Evolutionary conservation across 2,888 invertebrate genomes (phyloP).

Genomic region (Prionchulus punctatus): DNA sequence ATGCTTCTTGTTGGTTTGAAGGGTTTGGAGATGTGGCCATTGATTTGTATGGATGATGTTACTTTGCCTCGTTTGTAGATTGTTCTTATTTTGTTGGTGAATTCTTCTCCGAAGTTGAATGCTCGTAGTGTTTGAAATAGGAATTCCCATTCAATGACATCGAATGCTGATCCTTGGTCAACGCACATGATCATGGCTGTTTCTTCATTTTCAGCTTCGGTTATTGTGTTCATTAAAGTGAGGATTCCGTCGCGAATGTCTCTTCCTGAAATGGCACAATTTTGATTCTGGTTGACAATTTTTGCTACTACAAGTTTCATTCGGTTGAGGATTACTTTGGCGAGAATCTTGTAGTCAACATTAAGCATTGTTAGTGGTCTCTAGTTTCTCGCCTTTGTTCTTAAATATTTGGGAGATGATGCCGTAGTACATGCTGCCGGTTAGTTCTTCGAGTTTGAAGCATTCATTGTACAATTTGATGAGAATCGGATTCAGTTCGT

Average conservation of each 20-base stretch:
- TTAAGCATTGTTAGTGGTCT: background rate
- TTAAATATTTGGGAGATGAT: background rate
- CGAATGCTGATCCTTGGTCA: too few relatives aligned
- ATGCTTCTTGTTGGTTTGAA: too few relatives aligned
- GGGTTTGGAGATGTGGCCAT: too few relatives aligned
- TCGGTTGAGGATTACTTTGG: background rate
- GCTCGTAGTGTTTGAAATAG: too few relatives aligned
- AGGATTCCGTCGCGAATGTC: background rate
- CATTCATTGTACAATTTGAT: background rate
- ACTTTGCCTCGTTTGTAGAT: too few relatives aligned
- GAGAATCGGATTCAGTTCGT: too few relatives aligned
- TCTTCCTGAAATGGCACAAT: background rate
- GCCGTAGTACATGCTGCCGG: background rate
- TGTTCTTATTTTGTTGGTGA: too few relatives aligned
- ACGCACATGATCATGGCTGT: too few relatives aligned
- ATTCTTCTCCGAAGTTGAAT: too few relatives aligned
- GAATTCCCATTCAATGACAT: too few relatives aligned
- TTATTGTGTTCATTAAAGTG: background rate
- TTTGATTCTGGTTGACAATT: background rate
- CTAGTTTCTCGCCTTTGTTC: background rate
- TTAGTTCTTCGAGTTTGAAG: background rate
- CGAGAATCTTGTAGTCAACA: background rate
- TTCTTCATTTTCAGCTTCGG: too few relatives aligned
- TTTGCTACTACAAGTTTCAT: background rate
- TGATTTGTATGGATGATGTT: too few relatives aligned